phyloP scores from a whole-genome alignment of 2,797 vertebrate genomes.

The Emydoidea blandingii region DNA sequence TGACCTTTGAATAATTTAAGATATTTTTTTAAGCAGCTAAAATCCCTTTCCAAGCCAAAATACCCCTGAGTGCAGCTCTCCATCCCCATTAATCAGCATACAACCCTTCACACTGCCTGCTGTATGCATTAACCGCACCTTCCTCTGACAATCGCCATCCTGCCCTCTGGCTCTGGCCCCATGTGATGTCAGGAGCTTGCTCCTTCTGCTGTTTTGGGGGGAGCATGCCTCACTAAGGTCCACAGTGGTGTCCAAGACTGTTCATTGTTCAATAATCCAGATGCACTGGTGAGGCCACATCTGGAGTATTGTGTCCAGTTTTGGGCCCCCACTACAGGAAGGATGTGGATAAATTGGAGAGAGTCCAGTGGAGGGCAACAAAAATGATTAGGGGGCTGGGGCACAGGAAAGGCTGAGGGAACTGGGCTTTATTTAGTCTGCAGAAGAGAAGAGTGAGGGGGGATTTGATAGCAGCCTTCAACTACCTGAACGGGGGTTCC shows the following conservation, averaged over 20 bases:
- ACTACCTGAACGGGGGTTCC: too few relatives aligned
- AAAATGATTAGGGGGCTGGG: too few relatives aligned
- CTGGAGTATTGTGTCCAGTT: too few relatives aligned
- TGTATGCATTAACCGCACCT: neutral
- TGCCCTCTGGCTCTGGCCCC: neutral
- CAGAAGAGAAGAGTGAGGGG: too few relatives aligned
- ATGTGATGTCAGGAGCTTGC: neutral
- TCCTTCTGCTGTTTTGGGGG: constrained; percentile 16
- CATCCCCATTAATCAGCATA: neutral
- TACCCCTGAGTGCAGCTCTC: neutral
- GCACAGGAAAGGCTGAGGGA: too few relatives aligned
- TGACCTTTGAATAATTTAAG: neutral
- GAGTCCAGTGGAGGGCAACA: too few relatives aligned
- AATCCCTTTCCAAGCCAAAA: constrained; percentile 4
- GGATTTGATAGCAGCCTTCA: too few relatives aligned
- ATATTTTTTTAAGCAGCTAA: neutral
- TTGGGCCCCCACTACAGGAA: too few relatives aligned
- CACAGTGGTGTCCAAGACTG: constrained; percentile 35
- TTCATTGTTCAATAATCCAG: neutral
- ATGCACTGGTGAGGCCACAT: too few relatives aligned
- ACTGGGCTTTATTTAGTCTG: too few relatives aligned
- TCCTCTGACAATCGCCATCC: neutral
- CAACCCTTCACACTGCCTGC: neutral
- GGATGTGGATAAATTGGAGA: too few relatives aligned
- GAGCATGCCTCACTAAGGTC: neutral